These are phyloP conservation scores for Myotis yumanensis DNA, from an alignment of 2,113 vertebrate genomes.

Conservation along the genomic window DNA sequence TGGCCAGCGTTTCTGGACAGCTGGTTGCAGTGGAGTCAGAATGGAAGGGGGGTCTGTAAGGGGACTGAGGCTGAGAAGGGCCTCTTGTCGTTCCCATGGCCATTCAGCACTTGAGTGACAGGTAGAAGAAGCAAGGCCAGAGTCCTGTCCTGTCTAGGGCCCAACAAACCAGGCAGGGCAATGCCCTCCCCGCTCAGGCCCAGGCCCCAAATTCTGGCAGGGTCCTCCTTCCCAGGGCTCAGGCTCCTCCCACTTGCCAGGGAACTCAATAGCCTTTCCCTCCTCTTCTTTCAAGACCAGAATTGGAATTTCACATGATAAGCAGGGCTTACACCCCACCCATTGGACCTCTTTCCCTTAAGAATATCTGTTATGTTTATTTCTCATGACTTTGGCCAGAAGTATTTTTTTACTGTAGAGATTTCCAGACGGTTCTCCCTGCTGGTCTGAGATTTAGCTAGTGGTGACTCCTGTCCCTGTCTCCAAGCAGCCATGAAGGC, in stretches of 20 bases:
- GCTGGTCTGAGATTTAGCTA: background rate
- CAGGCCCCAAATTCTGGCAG: background rate
- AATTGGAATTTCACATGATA: background rate
- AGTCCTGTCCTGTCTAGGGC: background rate
- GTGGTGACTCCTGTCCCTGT: background rate
- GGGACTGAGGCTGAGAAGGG: background rate
- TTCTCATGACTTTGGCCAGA: background rate
- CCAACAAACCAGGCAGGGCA: background rate
- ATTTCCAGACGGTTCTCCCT: background rate
- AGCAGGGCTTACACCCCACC: background rate
- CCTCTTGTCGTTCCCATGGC: background rate
- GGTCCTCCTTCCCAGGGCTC: background rate
- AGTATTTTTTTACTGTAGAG: background rate
- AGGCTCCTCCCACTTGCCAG: background rate
- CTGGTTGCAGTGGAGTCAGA: background rate
- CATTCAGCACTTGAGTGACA: background rate
- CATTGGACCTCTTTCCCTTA: background rate
- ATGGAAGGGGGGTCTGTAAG: background rate
- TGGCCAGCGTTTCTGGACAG: background rate
- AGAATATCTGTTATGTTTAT: background rate
- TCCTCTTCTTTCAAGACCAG: background rate
- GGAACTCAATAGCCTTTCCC: background rate
- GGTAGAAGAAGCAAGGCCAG: too few relatives aligned
- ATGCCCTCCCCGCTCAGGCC: background rate
- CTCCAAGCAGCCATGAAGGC: background rate